Evolutionary conservation across 2,888 invertebrate species (phyloP).

Genomic region (Agelastica alni): DNA sequence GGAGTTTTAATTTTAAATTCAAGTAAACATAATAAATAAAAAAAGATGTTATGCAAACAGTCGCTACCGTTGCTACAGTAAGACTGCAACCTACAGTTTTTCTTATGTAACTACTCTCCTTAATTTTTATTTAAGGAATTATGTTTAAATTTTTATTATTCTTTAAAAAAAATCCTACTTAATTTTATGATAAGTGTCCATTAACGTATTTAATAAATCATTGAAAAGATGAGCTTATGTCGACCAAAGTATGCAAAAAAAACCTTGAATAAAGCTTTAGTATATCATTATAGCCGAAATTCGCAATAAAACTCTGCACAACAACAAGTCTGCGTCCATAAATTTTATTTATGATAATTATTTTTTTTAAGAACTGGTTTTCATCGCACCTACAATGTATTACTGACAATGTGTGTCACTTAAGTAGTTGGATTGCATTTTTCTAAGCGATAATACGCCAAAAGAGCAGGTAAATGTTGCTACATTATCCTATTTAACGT

Average conservation of each 20-base stretch:
- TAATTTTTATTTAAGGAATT: no score
- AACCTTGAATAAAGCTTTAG: not conserved
- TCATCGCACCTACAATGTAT: slow-evolving; percentile 11
- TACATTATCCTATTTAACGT: no score
- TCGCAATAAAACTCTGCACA: slow-evolving; percentile 14
- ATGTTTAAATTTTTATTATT: no score
- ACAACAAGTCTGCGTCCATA: slow-evolving; percentile 1
- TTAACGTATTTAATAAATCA: not conserved
- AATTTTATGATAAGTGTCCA: not conserved
- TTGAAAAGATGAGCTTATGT: slow-evolving; percentile 1
- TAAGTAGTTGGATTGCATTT: slow-evolving; percentile 13
- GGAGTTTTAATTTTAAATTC: no score
- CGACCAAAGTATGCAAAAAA: not conserved
- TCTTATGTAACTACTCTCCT: no score
- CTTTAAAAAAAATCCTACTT: no score
- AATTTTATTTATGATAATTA: slow-evolving; percentile 21
- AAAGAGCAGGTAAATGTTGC: not conserved
- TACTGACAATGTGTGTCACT: slow-evolving; percentile 12
- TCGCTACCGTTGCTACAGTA: no score
- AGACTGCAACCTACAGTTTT: no score
- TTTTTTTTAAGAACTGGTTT: slow-evolving; percentile 18
- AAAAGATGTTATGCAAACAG: no score
- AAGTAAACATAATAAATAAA: no score
- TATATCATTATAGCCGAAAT: slow-evolving; percentile 12
- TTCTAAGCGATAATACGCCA: slow-evolving; percentile 9